Evolutionary conservation across 2,888 invertebrate species (phyloP).

Genomic region (Plebejus anna): DNA sequence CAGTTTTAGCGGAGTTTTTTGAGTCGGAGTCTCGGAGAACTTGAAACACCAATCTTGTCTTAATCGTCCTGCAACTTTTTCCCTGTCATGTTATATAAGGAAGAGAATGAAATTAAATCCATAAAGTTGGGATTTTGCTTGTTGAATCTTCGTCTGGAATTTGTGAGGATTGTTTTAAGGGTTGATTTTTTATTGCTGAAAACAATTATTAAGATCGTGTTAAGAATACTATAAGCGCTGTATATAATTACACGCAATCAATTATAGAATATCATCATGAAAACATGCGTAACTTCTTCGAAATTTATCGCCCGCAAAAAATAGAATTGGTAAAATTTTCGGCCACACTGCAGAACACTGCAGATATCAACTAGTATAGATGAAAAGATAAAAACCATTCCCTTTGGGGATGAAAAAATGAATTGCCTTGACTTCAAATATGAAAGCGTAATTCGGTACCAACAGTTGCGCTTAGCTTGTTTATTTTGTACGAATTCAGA

Average conservation of each 20-base stretch:
- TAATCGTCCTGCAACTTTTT: slow-evolving; percentile 26
- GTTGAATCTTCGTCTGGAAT: not conserved
- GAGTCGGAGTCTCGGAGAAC: slow-evolving; percentile 16
- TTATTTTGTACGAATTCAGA: slow-evolving; percentile 21
- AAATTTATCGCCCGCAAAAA: not conserved
- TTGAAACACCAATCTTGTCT: slow-evolving; percentile 29
- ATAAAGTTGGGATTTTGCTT: slow-evolving; percentile 17
- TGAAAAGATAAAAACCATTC: slow-evolving; percentile 4
- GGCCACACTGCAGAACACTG: slow-evolving; percentile 8
- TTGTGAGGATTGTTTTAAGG: slow-evolving; percentile 12
- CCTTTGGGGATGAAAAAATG: slow-evolving; percentile 24
- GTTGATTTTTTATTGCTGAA: not conserved
- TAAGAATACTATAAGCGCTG: not conserved
- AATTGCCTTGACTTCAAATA: slow-evolving; percentile 25
- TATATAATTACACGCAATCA: not conserved
- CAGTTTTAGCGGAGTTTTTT: slow-evolving; percentile 18
- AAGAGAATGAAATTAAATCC: slow-evolving; percentile 23
- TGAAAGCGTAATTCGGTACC: slow-evolving; percentile 22
- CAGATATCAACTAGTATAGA: slow-evolving; percentile 18
- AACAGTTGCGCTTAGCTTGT: slow-evolving; percentile 18
- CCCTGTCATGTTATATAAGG: slow-evolving; percentile 28
- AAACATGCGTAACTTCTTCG: not conserved
- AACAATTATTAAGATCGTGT: not conserved
- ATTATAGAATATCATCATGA: not conserved
- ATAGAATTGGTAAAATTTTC: not conserved